Base-by-base conservation (phyloP, 2,888 invertebrate species). In the Drosophila formosana region DNA sequence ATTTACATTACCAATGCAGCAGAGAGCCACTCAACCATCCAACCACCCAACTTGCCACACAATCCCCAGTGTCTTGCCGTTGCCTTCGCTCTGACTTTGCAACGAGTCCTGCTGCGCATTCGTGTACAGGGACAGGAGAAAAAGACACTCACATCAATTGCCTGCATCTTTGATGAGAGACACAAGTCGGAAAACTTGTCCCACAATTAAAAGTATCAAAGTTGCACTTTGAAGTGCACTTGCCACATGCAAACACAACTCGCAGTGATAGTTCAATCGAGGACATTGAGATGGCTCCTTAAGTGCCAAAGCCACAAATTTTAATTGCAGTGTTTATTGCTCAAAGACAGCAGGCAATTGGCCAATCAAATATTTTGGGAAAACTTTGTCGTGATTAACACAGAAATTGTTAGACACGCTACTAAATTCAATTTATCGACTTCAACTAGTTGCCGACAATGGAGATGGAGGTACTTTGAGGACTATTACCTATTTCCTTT, bases 1-100 rank as follows among this genome's bases (percentile, higher is more conserved):
- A 90, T 90, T 90, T 90, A 73, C 89, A 78, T 78, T 75, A 67
- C 47, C 67, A 77, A 76, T 80, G 65, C 60, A 58, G 13, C 32
- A 41, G 39, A 18, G 3, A 18, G 7, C 37, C 37, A 8, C 11
- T 37, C 6, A 13, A 13, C 39, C 37, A 37, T 4, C n/a, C 11
- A 11, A 37, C 37, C 37, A 11, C 37, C 37, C 37, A 37, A 37
- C n/a, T 5, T 37, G 30, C 30, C 30, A 6, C 30, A 30, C 37
- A 37, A n/a, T 5, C 13, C 2, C 3, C 37, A 37, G 5, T 13
- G 0, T 41, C 13, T 13, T 41, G 13, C 18, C 39, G 13, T 39
- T 39, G n/a, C 4, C 39, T 41, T 41, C 39, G 39, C 7, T 6
- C 5, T 41, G 39, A 41, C 39, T 41, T 41, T 41, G 13, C 34